Base-by-base conservation (phyloP, 2,113 vertebrate genomes). In the Engraulis encrasicolus region DNA sequence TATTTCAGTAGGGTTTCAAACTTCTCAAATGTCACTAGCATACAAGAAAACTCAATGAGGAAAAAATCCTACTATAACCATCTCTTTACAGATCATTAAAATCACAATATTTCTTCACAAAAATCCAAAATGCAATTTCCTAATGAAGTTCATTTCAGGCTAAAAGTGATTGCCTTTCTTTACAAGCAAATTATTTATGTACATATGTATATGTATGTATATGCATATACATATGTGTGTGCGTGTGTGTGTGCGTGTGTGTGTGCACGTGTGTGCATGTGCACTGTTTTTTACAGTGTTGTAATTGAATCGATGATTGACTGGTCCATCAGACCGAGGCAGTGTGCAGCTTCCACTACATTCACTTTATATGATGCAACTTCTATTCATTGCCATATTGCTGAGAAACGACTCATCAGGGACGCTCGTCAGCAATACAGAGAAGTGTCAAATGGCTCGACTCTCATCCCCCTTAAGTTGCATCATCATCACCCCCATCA, bases 401-500 rank as follows among this genome's bases (percentile, higher is more conserved):
- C 58, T 14, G 58, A 66, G 58, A 66, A 66, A 66, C 23, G 1
- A 14, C 58, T 66, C 31, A n/a, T 66, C 58, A 14, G 58, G 23
- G 9, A 27, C 58, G 23, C 31, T 66, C 15, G 58, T 66, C 58
- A 66, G 58, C 58, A 82, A 45, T 58, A 54, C 80, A 40, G 58
- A 23, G 20, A 31, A 3, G 58, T 3, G n/a, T 12, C 38, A 82
- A 80, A 19, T 50, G 66, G 81, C 78, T 82, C 89, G 89, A 90
- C 86, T 82, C 86, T 86, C 86, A 86, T 82, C 91, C 83, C 87
- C 84, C 66, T 61, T 79, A 50, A 88, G 89, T 90, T 93, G 91
- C 93, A 92, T 93, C 93, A 91, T 89, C 84, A n/a, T n/a, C n/a
- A n/a, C n/a, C n/a, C n/a, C n/a, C n/a, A n/a, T n/a, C n/a, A n/a